Evolutionary conservation across 2,888 invertebrate species (phyloP).

Genomic region (Dicyrtoma fusca): DNA sequence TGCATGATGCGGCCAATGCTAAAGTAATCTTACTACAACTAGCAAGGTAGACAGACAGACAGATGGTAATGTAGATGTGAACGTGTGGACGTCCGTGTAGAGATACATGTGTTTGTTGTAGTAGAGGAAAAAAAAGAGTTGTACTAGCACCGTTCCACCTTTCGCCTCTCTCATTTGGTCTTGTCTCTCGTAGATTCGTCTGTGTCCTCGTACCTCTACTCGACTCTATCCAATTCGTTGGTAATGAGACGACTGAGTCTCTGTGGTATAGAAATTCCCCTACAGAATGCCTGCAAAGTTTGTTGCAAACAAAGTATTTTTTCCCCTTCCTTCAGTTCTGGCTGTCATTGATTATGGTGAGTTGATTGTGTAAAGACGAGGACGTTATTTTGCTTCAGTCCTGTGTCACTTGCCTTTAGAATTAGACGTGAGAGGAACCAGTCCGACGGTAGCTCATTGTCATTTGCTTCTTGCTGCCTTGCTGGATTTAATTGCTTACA

Average conservation of each 20-base stretch:
- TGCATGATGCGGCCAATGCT: background rate
- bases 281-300: conserved; percentile 1
- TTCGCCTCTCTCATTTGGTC: conserved; percentile 18
- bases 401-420: conserved; percentile 3
- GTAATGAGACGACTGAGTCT: conserved; percentile 22
- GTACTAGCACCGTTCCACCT: conserved; percentile 25
- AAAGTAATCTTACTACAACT: conserved; percentile 27
- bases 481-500: background rate
- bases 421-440: conserved; percentile 5
- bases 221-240: conserved; percentile 4
- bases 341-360: conserved; percentile 32
- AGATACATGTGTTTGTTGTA: background rate
- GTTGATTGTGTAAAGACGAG: conserved; percentile 31
- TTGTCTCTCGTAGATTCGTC: conserved; percentile 8
- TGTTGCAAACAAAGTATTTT: background rate
- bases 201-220: conserved; percentile 14
- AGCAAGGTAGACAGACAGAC: background rate
- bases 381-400: conserved; percentile 29
- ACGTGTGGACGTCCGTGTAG: background rate
- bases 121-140: conserved; percentile 5
- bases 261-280: conserved; percentile 30
- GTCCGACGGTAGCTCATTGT: too few species aligned
- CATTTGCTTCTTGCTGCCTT: background rate
- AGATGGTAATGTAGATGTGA: background rate
- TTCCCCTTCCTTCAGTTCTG: conserved; percentile 31